A percentile compares a stretch with the other conserved stretches of the same genome.
These are phyloP conservation scores for Escarpia spicata DNA, from an alignment of 2,888 invertebrate genomes.

Conservation along the genomic window DNA sequence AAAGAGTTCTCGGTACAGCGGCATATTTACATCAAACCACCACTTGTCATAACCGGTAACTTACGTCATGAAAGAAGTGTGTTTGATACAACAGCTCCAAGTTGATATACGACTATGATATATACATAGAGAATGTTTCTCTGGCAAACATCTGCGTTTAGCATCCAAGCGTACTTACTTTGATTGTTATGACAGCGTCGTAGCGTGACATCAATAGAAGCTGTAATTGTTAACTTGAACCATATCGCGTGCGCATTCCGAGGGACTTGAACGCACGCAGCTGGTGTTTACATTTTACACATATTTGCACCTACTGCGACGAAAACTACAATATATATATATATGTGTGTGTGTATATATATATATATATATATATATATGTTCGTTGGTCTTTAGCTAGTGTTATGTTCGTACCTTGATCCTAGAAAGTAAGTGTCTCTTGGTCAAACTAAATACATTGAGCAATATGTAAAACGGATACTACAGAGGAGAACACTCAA, in stretches of 20 bases:
- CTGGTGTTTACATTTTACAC: not conserved
- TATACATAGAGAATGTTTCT: not conserved
- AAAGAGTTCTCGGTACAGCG: too few species aligned
- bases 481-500: not conserved
- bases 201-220: not conserved
- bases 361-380: not conserved
- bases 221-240: not conserved
- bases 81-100: not conserved
- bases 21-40: too few species aligned
- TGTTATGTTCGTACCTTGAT: not conserved
- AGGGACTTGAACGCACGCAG: not conserved
- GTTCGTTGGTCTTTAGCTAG: not conserved
- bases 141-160: not conserved
- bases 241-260: not conserved
- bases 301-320: not conserved
- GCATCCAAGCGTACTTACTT: not conserved
- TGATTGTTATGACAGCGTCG: too few species aligned
- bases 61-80: too few species aligned
- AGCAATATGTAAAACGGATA: not conserved
- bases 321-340: not conserved
- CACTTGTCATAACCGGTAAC: too few species aligned
- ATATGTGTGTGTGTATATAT: not conserved
- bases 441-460: not conserved
- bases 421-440: not conserved
- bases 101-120: not conserved